Base-by-base conservation (phyloP, 2,797 vertebrate genomes). In the Salarias fasciatus region DNA sequence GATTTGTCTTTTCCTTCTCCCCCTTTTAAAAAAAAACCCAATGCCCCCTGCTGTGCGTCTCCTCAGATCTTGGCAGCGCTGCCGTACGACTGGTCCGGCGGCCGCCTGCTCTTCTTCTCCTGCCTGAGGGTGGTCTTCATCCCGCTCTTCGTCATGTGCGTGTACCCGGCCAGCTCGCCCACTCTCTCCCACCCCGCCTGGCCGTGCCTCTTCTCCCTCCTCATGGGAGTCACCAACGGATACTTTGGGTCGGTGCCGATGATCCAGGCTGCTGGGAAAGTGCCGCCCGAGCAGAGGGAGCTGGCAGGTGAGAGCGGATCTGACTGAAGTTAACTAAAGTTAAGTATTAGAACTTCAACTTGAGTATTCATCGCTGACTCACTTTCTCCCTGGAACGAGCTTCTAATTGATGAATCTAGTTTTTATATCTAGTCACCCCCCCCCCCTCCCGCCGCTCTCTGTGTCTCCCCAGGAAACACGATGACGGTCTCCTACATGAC, bases 401-500 rank as follows among this genome's bases (percentile, higher is more conserved):
- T 15, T 5, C 36, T n/a, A n/a, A n/a, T n/a, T 53, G n/a, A n/a
- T n/a, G n/a, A n/a, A n/a, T n/a, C n/a, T n/a, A n/a, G n/a, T n/a
- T n/a, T n/a, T n/a, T n/a, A n/a, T n/a, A n/a, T n/a, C n/a, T n/a
- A n/a, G n/a, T n/a, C n/a, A n/a, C n/a, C n/a, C n/a, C n/a, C n/a
- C n/a, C n/a, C n/a, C n/a, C n/a, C n/a, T n/a, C n/a, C n/a, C n/a
- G n/a, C 13, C 36, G 36, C n/a, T 53, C 11, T 54, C 41, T 67
- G n/a, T 81, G n/a, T 68, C 15, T 63, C 53, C 57, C 8, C 83
- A 99, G 97, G 97, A 53, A 99, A 99, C 92, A 99, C 95, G 54
- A 99, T 99, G 97, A 99, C 97, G 0, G 97, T 99, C 74, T 99
- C 97, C 79, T 99, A 99, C 66, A 99, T 99, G 97, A 92, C 95